Evolutionary conservation across 2,888 invertebrate species (phyloP).

Genomic region (Drosophila meridiana): DNA sequence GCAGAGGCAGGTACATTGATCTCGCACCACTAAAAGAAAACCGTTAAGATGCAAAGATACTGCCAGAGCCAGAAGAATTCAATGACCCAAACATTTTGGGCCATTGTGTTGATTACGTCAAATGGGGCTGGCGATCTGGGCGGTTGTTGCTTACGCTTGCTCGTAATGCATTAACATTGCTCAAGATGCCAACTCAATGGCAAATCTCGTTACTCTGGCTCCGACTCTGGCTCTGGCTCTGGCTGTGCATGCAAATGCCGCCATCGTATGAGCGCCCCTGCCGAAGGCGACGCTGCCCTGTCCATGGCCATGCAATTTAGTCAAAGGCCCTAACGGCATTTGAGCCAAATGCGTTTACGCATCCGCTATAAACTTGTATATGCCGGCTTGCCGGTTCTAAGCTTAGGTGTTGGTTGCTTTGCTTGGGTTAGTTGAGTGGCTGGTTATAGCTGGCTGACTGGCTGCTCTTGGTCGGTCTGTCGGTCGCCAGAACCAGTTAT

Average conservation of each 20-base stretch:
- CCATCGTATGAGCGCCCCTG: slow-evolving; percentile 39
- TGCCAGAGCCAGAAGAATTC: slow-evolving; percentile 53
- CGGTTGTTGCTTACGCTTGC: slow-evolving; percentile 37
- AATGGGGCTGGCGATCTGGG: slow-evolving; percentile 67
- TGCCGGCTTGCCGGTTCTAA: slow-evolving; percentile 74
- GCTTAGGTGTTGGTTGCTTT: slow-evolving; percentile 51
- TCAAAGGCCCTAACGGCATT: slow-evolving; percentile 84
- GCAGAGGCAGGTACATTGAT: slow-evolving; percentile 63
- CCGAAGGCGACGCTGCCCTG: slow-evolving; percentile 67
- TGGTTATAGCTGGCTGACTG: slow-evolving; percentile 24
- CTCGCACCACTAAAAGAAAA: slow-evolving; percentile 56
- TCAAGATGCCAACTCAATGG: slow-evolving; percentile 51
- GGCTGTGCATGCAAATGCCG: slow-evolving; percentile 62
- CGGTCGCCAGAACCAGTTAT: slow-evolving; percentile 79
- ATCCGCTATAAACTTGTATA: slow-evolving; percentile 84
- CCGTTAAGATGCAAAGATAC: slow-evolving; percentile 76
- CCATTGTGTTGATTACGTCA: slow-evolving; percentile 78
- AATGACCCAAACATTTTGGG: slow-evolving; percentile 77
- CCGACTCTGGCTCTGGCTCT: slow-evolving; percentile 22
- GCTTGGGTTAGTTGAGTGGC: slow-evolving; percentile 27
- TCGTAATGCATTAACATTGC: slow-evolving; percentile 76
- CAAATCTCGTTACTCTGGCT: slow-evolving; percentile 55
- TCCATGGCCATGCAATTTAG: slow-evolving; percentile 80
- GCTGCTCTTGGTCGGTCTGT: slow-evolving; percentile 42
- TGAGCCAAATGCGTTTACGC: slow-evolving; percentile 84